These are phyloP conservation scores for Scylla paramamosain DNA, from an alignment of 1,140 invertebrate species.

Conservation along the genomic window DNA sequence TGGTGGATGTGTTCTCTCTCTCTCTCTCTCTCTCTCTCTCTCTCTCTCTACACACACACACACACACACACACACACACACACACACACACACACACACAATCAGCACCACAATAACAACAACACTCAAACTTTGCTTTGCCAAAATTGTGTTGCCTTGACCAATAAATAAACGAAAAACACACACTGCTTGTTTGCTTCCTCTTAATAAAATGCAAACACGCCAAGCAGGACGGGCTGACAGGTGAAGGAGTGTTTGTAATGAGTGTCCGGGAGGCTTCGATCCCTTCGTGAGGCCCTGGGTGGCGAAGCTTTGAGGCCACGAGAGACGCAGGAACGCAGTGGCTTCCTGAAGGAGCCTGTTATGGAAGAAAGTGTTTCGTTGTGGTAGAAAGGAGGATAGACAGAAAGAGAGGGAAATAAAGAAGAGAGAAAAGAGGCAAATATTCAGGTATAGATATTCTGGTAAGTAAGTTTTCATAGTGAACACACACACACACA, in stretches of 20 bases:
- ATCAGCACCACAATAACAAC: neutral
- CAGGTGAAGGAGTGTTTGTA: too few relatives aligned
- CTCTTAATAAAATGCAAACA: neutral
- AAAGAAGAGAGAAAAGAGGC: too few relatives aligned
- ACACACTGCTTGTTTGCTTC: neutral
- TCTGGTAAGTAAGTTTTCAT: too few relatives aligned
- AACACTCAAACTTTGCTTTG: neutral
- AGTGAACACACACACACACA: too few relatives aligned
- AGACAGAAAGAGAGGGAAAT: neutral
- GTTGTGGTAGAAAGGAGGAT: neutral
- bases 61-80: conserved; percentile 16
- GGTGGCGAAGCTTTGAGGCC: too few relatives aligned
- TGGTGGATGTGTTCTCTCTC: neutral
- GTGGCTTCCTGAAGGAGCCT: neutral
- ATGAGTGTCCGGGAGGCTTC: too few relatives aligned
- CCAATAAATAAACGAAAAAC: conserved; percentile 5
- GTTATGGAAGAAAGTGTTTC: neutral
- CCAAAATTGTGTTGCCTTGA: conserved; percentile 22
- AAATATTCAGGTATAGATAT: too few relatives aligned
- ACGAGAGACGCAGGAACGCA: too few relatives aligned
- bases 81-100: conserved; percentile 9
- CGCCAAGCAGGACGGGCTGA: too few relatives aligned
- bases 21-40: conserved; percentile 20
- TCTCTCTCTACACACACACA: neutral
- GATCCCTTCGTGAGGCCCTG: too few relatives aligned